Base-by-base conservation (phyloP, 2,888 invertebrate species). In the Ichneumon xanthorius region DNA sequence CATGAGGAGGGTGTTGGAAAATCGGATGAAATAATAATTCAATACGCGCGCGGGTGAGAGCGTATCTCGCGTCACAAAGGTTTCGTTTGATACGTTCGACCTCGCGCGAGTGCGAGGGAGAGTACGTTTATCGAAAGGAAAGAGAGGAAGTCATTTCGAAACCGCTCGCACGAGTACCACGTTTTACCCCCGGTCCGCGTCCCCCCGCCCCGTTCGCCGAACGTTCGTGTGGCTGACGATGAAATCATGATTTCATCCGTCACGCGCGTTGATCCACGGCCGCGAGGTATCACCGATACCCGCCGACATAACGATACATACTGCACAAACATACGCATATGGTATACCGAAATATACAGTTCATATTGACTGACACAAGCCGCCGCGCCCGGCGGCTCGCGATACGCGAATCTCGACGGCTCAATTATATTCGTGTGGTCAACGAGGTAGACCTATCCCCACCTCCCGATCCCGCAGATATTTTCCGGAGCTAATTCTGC, bases 1-100 rank as follows among this genome's bases (percentile, higher is more conserved):
- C 71, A 73, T 4, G 63, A 7, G 61, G 77, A 65, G 73, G 80
- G 86, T 83, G 86, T 86, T 80, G 86, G 83, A 70, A 86, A 86
- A 86, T 83, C 77, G 86, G 83, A 86, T 86, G 83, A 83, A 86
- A 86, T 86, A 80, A 86, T 86, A 86, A 86, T 86, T 86, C 83
- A 83, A 86, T 86, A 86, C 83, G 68, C 82, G 55, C 70, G 78
- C 68, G 68, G 72, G 81, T 68, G 68, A 79, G 80, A 75, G 84
- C 76, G 82, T 80, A 85, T 82, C 65, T 82, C 80, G 85, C 83
- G 63, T 86, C 85, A 86, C 85, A 86, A 86, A 86, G 83, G 85
- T 77, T 86, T 83, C 80, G 85, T 86, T 86, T 86, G 85, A 86
- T 86, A 82, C 45, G 50, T 85, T 82, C 72, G 76, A 67, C 63